Evolutionary conservation across 2,797 vertebrate species (phyloP).

Genomic region (Alosa sapidissima): DNA sequence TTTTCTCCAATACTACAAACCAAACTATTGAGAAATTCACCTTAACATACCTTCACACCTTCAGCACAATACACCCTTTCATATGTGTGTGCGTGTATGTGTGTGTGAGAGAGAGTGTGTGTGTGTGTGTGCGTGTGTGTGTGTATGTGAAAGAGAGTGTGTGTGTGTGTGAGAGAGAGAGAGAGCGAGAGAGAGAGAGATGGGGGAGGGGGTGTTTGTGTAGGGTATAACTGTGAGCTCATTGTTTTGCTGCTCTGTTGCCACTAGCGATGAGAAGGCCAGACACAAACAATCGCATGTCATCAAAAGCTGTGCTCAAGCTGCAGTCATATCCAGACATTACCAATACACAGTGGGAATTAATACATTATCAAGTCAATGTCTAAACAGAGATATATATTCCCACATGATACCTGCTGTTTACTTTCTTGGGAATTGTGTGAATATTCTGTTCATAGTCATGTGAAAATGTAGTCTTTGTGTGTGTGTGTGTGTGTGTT

Average conservation of each 20-base stretch:
- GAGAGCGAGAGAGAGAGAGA: too few relatives aligned
- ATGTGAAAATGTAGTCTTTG: neutral
- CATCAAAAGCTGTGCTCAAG: neutral
- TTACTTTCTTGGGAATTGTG: neutral
- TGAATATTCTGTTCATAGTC: too few relatives aligned
- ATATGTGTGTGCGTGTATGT: neutral
- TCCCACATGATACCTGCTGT: neutral
- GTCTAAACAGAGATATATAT: too few relatives aligned
- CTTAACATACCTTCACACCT: neutral
- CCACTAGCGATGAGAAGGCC: constrained; percentile 4
- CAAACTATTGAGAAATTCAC: neutral
- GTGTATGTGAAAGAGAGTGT: neutral
- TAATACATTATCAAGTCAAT: neutral
- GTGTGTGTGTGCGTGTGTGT: neutral
- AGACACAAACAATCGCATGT: neutral
- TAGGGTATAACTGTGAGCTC: neutral
- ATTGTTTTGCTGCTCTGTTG: constrained; percentile 1
- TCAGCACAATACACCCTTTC: neutral
- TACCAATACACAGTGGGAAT: neutral
- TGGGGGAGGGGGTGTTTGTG: neutral
- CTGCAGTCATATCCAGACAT: neutral
- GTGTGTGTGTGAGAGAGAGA: too few relatives aligned
- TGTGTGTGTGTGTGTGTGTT: constrained; percentile 15
- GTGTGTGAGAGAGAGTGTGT: neutral
- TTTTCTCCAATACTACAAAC: neutral